These are phyloP conservation scores for Zosterops lateralis DNA, from an alignment of 2,113 vertebrate genomes.

Conservation along the genomic window DNA sequence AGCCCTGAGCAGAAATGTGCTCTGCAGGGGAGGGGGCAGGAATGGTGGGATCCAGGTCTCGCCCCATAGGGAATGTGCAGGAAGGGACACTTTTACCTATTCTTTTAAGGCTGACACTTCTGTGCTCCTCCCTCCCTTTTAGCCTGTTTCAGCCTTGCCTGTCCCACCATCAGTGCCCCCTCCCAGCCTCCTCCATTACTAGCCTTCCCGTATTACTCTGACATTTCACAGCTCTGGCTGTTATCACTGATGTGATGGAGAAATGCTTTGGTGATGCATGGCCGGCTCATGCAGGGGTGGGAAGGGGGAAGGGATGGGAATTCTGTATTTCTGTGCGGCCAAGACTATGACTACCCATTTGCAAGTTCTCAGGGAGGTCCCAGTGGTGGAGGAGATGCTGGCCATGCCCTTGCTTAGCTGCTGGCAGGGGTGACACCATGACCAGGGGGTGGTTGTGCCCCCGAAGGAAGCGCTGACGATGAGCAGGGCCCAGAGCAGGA, in stretches of 20 bases:
- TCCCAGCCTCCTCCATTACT: not conserved
- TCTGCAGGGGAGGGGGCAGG: not conserved
- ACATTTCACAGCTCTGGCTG: not conserved
- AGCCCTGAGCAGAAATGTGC: not conserved
- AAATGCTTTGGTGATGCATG: not conserved
- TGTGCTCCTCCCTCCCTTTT: not conserved
- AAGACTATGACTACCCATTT: not conserved
- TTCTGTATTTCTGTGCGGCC: accelerated
- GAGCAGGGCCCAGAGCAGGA: not conserved
- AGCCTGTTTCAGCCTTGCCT: not conserved
- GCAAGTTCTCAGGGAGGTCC: not conserved
- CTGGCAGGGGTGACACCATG: not conserved
- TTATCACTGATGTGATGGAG: not conserved
- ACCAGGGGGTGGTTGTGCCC: too few species aligned
- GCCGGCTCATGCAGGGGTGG: not conserved
- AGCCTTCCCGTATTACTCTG: not conserved
- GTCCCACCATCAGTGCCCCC: not conserved
- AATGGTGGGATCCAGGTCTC: not conserved
- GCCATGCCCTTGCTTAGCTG: not conserved
- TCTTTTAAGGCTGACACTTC: not conserved
- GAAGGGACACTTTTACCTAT: not conserved
- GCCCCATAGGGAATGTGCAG: accelerated
- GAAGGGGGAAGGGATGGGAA: not conserved
- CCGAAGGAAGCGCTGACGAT: accelerated
- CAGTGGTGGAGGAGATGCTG: accelerated